Percentiles rank a stretch among this genome's conserved stretches.
Evolutionary conservation across 2,797 vertebrate genomes (phyloP).

Genomic region (Ispidina picta): DNA sequence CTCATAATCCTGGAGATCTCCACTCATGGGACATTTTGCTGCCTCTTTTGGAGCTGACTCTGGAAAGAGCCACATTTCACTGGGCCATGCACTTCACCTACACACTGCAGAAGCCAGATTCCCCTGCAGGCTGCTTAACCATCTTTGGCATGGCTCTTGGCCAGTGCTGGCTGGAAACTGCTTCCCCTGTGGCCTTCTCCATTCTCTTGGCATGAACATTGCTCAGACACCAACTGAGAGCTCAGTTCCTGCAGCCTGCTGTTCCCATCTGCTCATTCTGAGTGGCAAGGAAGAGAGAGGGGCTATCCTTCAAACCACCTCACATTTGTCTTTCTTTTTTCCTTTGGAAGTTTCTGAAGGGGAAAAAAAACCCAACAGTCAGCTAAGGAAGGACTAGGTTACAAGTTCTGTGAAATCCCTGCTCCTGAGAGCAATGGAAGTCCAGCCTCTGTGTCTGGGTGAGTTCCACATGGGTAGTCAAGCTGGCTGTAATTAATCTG

Average conservation of each 20-base stretch:
- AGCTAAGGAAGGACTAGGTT: background rate
- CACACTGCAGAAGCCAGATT: constrained; percentile 25
- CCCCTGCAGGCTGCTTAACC: constrained; percentile 56
- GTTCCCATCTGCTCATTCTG: constrained; percentile 61
- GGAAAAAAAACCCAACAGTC: background rate
- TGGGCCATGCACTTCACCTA: constrained; percentile 36
- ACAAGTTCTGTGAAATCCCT: background rate
- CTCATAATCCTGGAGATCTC: background rate
- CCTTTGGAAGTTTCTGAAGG: background rate
- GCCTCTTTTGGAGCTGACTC: background rate
- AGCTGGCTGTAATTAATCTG: constrained; percentile 19
- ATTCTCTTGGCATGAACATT: constrained; percentile 58
- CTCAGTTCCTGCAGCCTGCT: constrained; percentile 55
- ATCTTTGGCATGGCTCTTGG: constrained; percentile 51
- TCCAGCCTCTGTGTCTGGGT: background rate
- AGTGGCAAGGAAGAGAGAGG: constrained; percentile 13
- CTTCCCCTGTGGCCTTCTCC: constrained; percentile 56
- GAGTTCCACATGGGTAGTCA: background rate
- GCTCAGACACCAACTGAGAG: constrained; percentile 40
- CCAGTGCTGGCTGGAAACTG: constrained; percentile 29
- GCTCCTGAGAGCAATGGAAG: background rate
- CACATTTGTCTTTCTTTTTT: background rate
- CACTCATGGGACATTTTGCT: background rate
- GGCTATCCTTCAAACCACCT: constrained; percentile 50
- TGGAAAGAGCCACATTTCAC: constrained; percentile 33